Base-by-base conservation (phyloP, 1,140 invertebrate species). In the Drosophila suzukii region DNA sequence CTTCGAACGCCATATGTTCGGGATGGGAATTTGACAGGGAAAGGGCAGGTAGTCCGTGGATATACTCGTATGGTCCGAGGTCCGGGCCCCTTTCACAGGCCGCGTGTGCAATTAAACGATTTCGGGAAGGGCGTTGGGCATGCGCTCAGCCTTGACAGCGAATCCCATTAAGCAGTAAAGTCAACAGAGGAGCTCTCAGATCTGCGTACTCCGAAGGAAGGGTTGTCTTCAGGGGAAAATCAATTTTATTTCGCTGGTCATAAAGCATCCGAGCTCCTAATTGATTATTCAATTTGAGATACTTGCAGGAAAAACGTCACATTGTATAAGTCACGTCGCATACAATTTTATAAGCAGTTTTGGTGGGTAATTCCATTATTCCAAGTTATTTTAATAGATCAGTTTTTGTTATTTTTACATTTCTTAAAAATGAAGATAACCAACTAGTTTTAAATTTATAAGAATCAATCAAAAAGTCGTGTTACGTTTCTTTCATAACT, bases 81-180 rank as follows among this genome's bases (percentile, higher is more conserved):
- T 24, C 38, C 10, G 39, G 39, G 38, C 6, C 63, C 51, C 27
- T 72, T 85, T 68, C 70, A 75, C 61, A 62, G 66, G 63, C 61
- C 65, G 65, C 61, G 65, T 66, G 44, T 66, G 79, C 74, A 88
- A 86, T 86, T 86, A 86, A 88, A 86, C 62, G 75, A 82, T 82
- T 82, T 67, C 53, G 72, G 51, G 54, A 81, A 82, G 51, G 83
- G 83, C 83, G 83, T 76, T 86, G 63, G 75, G 66, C 83, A 88
- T 86, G 82, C 74, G 81, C 78, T 81, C 77, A 81, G 65, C 82
- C 82, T 86, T 81, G 82, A 81, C 81, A 80, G 81, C 67, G 53
- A 71, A 44, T 60, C 82, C 74, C 82, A 75, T 78, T 86, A 78
- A 58, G 78, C 78, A 67, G 70, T 49, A 78, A 78, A 82, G 82